These are phyloP conservation scores for Halcyon senegalensis DNA, from an alignment of 2,113 vertebrate species.

Conservation along the genomic window DNA sequence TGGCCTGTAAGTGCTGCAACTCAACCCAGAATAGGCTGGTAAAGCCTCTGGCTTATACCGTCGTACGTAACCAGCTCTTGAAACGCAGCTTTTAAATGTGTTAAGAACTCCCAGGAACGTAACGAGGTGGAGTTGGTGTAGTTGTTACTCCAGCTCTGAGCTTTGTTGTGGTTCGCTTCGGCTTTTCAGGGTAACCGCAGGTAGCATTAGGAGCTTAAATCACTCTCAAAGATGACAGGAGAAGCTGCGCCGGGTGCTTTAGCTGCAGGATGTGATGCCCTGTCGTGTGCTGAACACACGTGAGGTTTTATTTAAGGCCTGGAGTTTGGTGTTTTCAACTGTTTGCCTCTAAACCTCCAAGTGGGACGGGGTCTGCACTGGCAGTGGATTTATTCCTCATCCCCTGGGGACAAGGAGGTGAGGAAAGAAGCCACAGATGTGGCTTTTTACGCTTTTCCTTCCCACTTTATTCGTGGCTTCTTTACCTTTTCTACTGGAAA, in stretches of 20 bases:
- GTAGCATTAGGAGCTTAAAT: not conserved
- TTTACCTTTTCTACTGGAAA: not conserved
- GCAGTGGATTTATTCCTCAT: not conserved
- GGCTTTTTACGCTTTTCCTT: not conserved
- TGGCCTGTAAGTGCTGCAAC: not conserved
- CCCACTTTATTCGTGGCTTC: not conserved
- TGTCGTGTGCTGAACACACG: fast-evolving
- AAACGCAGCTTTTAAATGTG: not conserved
- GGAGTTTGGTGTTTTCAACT: not conserved
- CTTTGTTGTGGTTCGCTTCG: not conserved
- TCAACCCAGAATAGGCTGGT: not conserved
- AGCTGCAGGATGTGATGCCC: not conserved
- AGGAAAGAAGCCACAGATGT: not conserved
- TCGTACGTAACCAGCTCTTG: too few species aligned
- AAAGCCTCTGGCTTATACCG: not conserved
- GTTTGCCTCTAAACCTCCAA: not conserved
- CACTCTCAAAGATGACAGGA: not conserved
- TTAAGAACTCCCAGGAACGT: not conserved
- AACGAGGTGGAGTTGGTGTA: not conserved
- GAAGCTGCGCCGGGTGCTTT: fast-evolving
- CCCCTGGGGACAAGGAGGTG: not conserved
- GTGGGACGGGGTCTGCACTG: not conserved
- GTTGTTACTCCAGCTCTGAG: not conserved
- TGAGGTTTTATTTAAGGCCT: not conserved
- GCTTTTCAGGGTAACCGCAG: not conserved